Percentiles rank a stretch among this genome's conserved stretches.
phyloP scores from a whole-genome alignment of 2,888 invertebrate genomes.

The Melieria omissa region DNA sequence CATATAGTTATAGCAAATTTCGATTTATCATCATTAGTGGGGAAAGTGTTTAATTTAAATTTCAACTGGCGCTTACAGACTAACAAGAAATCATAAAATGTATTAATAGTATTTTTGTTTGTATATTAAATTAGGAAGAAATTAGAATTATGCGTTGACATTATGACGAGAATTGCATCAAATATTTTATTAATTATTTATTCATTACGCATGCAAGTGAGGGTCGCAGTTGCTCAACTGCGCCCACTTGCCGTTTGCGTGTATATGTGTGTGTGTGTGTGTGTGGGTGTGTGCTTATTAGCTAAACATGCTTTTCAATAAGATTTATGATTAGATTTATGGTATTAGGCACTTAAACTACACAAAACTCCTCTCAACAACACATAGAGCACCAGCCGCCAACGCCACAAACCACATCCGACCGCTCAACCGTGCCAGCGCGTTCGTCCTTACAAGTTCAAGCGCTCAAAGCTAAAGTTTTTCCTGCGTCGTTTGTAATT shows the following conservation, averaged over 20 bases:
- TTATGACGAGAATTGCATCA: background rate
- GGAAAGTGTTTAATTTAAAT: constrained; percentile 3
- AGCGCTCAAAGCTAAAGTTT: constrained; percentile 24
- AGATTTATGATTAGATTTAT: constrained; percentile 22
- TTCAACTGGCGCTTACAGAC: constrained; percentile 28
- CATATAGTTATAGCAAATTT: too few relatives aligned
- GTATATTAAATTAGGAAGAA: background rate
- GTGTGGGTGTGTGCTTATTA: constrained; percentile 22
- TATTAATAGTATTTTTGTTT: background rate
- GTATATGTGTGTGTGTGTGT: background rate
- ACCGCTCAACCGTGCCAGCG: background rate
- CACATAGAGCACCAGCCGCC: constrained; percentile 24
- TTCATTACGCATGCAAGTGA: background rate
- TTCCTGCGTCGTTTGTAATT: constrained; percentile 23
- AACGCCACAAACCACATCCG: background rate
- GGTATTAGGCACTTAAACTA: constrained; percentile 6
- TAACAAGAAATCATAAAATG: constrained; percentile 20
- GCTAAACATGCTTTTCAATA: constrained; percentile 25
- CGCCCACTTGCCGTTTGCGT: background rate
- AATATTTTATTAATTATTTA: constrained; percentile 6
- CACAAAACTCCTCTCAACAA: constrained; percentile 8
- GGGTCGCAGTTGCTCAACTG: background rate
- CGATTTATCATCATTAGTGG: too few relatives aligned
- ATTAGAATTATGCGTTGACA: background rate
- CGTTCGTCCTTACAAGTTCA: background rate